Evolutionary conservation across 2,113 vertebrate genomes (phyloP).

Genomic region (Meles meles): DNA sequence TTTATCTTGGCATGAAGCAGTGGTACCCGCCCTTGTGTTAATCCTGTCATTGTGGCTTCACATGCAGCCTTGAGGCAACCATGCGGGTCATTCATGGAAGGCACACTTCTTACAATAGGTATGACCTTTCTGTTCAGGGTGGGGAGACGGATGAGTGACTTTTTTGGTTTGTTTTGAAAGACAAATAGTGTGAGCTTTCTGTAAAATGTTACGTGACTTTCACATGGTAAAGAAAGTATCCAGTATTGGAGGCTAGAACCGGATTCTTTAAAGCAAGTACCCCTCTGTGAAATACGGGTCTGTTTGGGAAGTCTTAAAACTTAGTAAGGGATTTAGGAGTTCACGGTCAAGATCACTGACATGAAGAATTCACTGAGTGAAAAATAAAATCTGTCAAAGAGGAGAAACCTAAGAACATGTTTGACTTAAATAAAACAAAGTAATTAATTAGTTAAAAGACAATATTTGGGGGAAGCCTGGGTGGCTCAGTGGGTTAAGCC

Average conservation of each 20-base stretch:
- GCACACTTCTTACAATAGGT: not conserved
- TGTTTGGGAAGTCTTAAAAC: not conserved
- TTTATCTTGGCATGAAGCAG: not conserved
- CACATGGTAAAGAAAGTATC: not conserved
- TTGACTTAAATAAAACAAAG: not conserved
- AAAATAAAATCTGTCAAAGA: not conserved
- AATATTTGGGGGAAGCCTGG: not conserved
- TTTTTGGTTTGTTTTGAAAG: not conserved
- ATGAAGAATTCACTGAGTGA: not conserved
- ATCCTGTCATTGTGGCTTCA: not conserved
- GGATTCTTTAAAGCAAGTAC: not conserved
- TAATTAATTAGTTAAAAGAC: not conserved
- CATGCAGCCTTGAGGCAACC: fast-evolving
- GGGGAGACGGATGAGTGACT: not conserved
- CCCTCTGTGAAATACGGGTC: not conserved
- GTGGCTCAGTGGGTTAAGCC: too few relatives aligned
- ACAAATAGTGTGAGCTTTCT: not conserved
- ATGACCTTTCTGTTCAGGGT: not conserved
- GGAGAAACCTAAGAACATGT: not conserved
- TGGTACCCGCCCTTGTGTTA: not conserved
- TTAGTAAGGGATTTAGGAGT: not conserved
- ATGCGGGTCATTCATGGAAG: fast-evolving
- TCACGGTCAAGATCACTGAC: not conserved
- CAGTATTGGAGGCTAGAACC: not conserved
- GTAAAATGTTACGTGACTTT: not conserved